Base-by-base conservation (phyloP, 2,113 vertebrate genomes). In the Erpornis zantholeuca region DNA sequence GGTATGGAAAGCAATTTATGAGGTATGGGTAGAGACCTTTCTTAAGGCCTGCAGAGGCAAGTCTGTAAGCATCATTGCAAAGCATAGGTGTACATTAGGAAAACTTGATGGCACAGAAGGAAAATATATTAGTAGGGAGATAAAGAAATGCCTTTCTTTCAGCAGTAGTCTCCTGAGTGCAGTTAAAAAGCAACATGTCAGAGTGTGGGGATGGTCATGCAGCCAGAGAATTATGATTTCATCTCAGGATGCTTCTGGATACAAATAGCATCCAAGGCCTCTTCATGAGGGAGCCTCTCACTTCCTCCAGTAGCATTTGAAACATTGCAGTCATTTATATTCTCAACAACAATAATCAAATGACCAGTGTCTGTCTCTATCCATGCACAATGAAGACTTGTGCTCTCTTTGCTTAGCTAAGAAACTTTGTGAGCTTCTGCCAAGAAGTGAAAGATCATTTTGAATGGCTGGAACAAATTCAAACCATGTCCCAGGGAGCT, bases 391-490 rank as follows among this genome's bases (percentile, higher is more conserved):
- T 93, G 93, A 93, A 71, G 93, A 83, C 72, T 94, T 96, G 96
- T 96, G 56, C 86, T 93, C 72, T 49, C 80, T 94, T 92, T 79
- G 61, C 95, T 95, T 81, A 92, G 90, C 95, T 92, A 56, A 93
- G 73, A 83, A 96, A 75, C 56, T 93, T 94, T 38, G 70, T 94
- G 93, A 96, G 92, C 57, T 91, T 84, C 91, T 93, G 96, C 96
- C 96, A 96, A 96, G 82, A 92, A 94, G 73, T n/a, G 57, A 92
- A 96, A 90, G 96, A 96, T 50, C 82, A 88, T 90, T 95, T 94
- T 96, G 96, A 96, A 96, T 92, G 88, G 88, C 88, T 96, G 96
- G 96, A 97, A 94, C 60, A 81, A 95, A 92, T 94, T 95, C 96
- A 97, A 96, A 53, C 79, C 82, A 82, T 81, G 96, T 90, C 95